phyloP scores from a whole-genome alignment of 2,113 vertebrate species.

The Stercorarius parasiticus region DNA sequence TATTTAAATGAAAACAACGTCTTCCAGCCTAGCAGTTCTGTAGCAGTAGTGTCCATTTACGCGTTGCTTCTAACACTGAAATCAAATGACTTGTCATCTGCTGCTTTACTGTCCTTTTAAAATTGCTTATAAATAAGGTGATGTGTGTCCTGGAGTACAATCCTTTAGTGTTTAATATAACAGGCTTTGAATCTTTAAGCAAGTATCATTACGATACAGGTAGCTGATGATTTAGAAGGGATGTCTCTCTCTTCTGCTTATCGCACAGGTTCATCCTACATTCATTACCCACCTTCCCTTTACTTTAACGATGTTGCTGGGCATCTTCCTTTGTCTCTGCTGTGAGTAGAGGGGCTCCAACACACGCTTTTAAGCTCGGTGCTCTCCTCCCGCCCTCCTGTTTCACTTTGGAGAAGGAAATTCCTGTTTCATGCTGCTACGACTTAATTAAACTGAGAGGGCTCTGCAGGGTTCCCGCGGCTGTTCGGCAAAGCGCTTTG shows the following conservation, averaged over 20 bases:
- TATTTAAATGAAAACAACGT: no score
- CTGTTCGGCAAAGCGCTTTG: neutral
- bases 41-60: neutral
- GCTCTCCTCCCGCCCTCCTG: neutral
- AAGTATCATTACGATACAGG: accelerated
- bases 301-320: neutral
- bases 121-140: neutral
- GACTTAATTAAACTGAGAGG: neutral
- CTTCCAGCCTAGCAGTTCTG: neutral
- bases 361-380: neutral
- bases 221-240: no score
- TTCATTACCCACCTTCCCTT: neutral
- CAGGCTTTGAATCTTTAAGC: neutral
- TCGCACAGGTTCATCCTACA: accelerated
- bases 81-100: neutral
- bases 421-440: neutral
- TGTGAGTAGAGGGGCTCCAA: neutral
- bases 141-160: neutral
- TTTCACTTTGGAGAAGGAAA: neutral
- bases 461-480: neutral
- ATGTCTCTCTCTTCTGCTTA: neutral
- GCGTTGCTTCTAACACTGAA: neutral
- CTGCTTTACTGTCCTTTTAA: neutral
- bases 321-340: neutral
- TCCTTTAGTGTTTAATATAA: neutral